These are phyloP conservation scores for Kryptopterus vitreolus DNA, from an alignment of 2,797 vertebrate genomes.

Conservation along the genomic window DNA sequence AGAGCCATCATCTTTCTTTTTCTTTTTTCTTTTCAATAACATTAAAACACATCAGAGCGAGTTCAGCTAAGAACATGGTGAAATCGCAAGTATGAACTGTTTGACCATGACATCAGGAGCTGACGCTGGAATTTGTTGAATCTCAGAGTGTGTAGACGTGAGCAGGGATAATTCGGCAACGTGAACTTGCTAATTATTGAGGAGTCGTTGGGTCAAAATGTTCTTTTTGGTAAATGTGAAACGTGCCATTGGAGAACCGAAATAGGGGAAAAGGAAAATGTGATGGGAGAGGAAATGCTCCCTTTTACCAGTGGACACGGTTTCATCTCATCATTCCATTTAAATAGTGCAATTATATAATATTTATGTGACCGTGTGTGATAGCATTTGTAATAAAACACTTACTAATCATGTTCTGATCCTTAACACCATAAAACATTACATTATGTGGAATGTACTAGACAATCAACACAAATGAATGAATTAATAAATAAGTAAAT, in stretches of 20 bases:
- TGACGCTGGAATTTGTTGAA: neutral
- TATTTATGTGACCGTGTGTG: neutral
- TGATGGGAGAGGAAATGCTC: neutral
- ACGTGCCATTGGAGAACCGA: neutral
- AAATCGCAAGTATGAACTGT: neutral
- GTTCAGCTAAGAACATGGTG: neutral
- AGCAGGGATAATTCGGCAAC: neutral
- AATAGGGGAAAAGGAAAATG: neutral
- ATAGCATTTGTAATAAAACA: neutral
- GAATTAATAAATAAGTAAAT: neutral
- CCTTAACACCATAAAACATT: neutral
- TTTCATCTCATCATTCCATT: conserved; percentile 14
- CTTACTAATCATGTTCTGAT: neutral
- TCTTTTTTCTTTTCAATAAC: neutral
- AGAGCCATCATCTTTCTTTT: neutral
- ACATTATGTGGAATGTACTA: neutral
- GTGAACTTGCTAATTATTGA: neutral
- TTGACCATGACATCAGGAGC: neutral
- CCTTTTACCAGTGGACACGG: neutral
- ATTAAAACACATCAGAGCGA: neutral
- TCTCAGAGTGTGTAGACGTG: neutral
- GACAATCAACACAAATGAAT: neutral
- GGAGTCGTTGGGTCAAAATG: neutral
- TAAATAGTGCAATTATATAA: neutral
- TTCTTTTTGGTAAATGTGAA: neutral